Evolutionary conservation across 2,888 invertebrate species (phyloP).

Genomic region (Aelia acuminata): DNA sequence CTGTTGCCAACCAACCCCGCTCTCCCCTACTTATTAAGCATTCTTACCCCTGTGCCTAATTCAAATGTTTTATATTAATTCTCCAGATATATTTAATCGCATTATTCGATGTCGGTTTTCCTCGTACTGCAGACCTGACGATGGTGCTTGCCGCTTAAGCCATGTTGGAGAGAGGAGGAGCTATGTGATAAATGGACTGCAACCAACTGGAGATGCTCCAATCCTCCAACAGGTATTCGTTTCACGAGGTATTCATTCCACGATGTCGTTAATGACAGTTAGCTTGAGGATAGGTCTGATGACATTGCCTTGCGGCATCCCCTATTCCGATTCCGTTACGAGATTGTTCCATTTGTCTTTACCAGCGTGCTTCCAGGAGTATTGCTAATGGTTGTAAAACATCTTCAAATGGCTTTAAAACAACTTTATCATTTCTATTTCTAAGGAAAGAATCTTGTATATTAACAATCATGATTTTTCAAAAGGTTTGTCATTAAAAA

Average conservation of each 20-base stretch:
- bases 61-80: too few relatives aligned
- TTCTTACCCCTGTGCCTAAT: too few relatives aligned
- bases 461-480: too few relatives aligned
- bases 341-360: not conserved
- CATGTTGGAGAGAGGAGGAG: slow-evolving; percentile 19
- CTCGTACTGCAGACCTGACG: not conserved
- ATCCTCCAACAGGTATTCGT: not conserved
- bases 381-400: not conserved
- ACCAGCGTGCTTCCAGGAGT: not conserved
- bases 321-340: slow-evolving; percentile 9
- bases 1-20: too few relatives aligned
- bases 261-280: slow-evolving; percentile 43
- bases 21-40: too few relatives aligned
- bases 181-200: slow-evolving; percentile 40
- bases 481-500: too few relatives aligned
- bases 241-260: slow-evolving; percentile 2
- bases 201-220: not conserved
- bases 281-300: not conserved
- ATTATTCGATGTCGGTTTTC: not conserved
- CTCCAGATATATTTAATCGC: too few relatives aligned
- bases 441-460: not conserved
- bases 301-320: slow-evolving; percentile 18
- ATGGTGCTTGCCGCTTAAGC: not conserved
- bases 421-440: not conserved
- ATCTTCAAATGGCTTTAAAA: not conserved